Base-by-base conservation (phyloP, 30 jellyfish, hydroid and myxozoan genomes). In the Chrysaora quinquecirrha region DNA sequence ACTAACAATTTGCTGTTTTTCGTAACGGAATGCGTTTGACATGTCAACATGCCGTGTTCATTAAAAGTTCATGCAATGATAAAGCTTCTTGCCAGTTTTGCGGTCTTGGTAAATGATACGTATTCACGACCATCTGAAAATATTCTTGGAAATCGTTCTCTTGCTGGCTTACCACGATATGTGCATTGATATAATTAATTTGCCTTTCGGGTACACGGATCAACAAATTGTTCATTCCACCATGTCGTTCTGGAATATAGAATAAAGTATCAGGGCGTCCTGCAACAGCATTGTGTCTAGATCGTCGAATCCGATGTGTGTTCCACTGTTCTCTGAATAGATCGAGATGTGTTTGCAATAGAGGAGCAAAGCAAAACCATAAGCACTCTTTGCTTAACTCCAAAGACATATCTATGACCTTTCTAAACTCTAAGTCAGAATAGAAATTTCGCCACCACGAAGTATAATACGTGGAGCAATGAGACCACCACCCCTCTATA, bases 401-500 rank as follows among this genome's bases (percentile, higher is more conserved):
- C 20, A 22, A 35, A 4, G 82, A 30, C 38, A 35, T 30, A 30
- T 70, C 82, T 7, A 70, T 70, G 18, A 23, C 73, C 1, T 24
- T 14, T 24, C 66, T 25, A 19, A 21, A 31, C 50, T 30, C 31
- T 1, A 70, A 32, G 50, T 70, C 64, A 3, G 22, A 4, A 35
- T 27, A 32, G 18, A 70, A 70, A 32, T 70, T 70, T 70, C 23
- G 23, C 82, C 82, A 70, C 82, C 82, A 70, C 29, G 32, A 18
- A 1, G 82, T 18, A 12, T 35, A 23, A 33, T 21, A 34, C 66
- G 16, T 32, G 3, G 61, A 35, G 22, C 16, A 35, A 31, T 70
- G 31, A 1, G 67, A 30, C 82, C 82, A 70, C 82, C 82, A 70
- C 23, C 82, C 66, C 32, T 70, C 82, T 7, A 70, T 70, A 18